phyloP scores from a whole-genome alignment of 2,113 vertebrate genomes.

The Equus quagga region DNA sequence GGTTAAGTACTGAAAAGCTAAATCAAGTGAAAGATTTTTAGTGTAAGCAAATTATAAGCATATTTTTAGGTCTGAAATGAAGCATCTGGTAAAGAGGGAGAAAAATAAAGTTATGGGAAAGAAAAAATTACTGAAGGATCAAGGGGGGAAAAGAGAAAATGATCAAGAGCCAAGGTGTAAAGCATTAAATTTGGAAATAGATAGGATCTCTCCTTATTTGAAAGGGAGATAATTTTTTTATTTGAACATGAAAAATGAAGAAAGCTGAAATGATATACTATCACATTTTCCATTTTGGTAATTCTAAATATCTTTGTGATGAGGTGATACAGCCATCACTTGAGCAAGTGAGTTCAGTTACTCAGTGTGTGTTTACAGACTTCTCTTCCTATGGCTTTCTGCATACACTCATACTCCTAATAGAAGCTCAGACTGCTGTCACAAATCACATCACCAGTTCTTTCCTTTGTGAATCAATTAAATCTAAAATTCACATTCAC shows the following conservation, averaged over 20 bases:
- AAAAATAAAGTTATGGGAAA: background rate
- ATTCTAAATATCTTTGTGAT: background rate
- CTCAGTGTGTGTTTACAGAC: background rate
- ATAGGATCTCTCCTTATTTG: background rate
- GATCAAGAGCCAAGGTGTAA: background rate
- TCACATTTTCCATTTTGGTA: background rate
- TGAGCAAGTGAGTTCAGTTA: background rate
- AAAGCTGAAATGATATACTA: background rate
- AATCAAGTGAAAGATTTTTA: background rate
- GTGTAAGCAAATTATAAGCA: background rate
- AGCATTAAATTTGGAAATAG: background rate
- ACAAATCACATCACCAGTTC: background rate
- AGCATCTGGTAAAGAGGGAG: background rate
- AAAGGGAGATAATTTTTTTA: background rate
- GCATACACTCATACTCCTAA: background rate
- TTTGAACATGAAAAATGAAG: background rate
- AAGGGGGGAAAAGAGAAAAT: background rate
- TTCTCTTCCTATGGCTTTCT: background rate
- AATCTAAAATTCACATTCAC: background rate
- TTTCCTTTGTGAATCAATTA: background rate
- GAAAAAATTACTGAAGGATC: background rate
- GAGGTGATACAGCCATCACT: background rate
- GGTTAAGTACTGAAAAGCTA: background rate
- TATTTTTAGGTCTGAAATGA: conserved; percentile 2
- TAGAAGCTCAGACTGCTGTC: background rate